Evolutionary conservation across 2,113 vertebrate genomes (phyloP).

Genomic region (Melanostigma gelatinosum): DNA sequence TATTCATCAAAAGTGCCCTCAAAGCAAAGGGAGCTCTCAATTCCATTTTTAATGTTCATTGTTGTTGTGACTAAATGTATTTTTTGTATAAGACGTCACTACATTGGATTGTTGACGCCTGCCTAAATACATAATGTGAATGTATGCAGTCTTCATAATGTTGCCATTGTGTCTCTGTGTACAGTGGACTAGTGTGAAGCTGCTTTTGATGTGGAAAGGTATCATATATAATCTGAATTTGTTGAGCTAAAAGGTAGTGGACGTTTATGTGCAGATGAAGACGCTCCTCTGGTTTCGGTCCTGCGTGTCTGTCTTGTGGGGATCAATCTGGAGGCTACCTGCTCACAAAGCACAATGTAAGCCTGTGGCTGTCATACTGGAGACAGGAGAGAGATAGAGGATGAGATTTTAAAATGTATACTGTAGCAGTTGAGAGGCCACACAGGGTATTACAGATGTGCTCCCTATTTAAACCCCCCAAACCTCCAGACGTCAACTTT

Average conservation of each 20-base stretch:
- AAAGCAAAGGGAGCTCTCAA: conserved; percentile 51
- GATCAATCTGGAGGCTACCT: conserved; percentile 33
- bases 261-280: conserved; percentile 14
- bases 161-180: conserved; percentile 54
- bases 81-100: conserved; percentile 62
- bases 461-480: conserved; percentile 63
- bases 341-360: conserved; percentile 25
- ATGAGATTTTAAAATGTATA: conserved; percentile 32
- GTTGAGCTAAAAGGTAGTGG: not conserved
- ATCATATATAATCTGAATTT: conserved; percentile 8
- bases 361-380: conserved; percentile 37
- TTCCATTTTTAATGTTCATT: conserved; percentile 64
- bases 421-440: conserved; percentile 52
- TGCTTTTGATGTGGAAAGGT: conserved; percentile 18
- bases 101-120: conserved; percentile 40
- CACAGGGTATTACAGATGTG: conserved; percentile 53
- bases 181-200: not conserved
- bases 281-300: conserved; percentile 11
- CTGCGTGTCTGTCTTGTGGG: conserved; percentile 18
- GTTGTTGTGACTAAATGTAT: conserved; percentile 57
- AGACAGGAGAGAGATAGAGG: conserved; percentile 10
- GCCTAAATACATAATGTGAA: conserved; percentile 50
- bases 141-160: conserved; percentile 23
- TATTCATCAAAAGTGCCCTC: conserved; percentile 72
- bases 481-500: conserved; percentile 64